phyloP scores from a whole-genome alignment of 2,797 vertebrate genomes.

The Gephyroberyx darwinii region DNA sequence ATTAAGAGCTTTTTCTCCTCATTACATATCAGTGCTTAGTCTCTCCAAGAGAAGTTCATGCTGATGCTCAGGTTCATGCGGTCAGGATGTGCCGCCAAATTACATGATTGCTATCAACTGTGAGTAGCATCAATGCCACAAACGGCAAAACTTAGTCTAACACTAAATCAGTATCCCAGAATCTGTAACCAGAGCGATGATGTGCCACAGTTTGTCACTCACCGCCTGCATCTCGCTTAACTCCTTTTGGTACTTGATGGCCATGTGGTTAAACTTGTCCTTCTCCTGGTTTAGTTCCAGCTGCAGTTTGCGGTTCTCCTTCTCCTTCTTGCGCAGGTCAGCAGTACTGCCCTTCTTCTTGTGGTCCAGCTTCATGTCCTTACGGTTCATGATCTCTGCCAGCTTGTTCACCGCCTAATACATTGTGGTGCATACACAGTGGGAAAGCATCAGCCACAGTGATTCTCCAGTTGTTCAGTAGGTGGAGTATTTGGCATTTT shows the following conservation, averaged over 20 bases:
- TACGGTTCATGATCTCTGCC: conserved; percentile 99
- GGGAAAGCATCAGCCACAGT: background rate
- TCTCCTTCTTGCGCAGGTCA: conserved; percentile 98
- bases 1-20: background rate
- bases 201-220: conserved; percentile 59
- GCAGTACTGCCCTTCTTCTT: conserved; percentile 96
- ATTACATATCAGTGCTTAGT: background rate
- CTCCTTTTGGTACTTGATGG: conserved; percentile 96
- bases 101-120: no score
- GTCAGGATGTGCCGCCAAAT: no score
- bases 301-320: conserved; percentile 97
- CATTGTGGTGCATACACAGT: background rate
- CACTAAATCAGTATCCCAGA: no score
- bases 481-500: background rate
- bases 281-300: conserved; percentile 98
- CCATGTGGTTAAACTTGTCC: conserved; percentile 98
- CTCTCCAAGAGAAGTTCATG: no score
- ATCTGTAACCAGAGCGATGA: background rate
- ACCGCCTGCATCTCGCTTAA: conserved; percentile 96
- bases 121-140: no score
- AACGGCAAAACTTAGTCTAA: no score
- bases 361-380: conserved; percentile 97
- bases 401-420: conserved; percentile 97
- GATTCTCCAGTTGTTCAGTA: background rate
- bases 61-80: no score